phyloP scores from a whole-genome alignment of 2,888 invertebrate species.

The Carterocephalus palaemon region DNA sequence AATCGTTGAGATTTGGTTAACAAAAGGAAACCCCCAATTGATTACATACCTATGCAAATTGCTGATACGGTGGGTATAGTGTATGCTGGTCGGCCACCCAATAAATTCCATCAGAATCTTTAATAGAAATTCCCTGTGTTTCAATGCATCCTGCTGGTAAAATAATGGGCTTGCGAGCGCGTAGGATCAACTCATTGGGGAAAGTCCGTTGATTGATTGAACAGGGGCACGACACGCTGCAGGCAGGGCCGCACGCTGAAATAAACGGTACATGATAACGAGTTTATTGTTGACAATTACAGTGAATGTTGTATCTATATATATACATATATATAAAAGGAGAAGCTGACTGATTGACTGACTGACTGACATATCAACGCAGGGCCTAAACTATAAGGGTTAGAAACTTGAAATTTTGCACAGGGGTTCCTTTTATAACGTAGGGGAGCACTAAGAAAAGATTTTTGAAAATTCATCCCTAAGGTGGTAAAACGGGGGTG shows the following conservation, averaged over 20 bases:
- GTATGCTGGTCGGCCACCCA: conserved; percentile 33
- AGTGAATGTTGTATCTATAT: not conserved
- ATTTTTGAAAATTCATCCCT: too few species aligned
- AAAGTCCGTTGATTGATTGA: conserved; percentile 14
- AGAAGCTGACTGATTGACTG: too few species aligned
- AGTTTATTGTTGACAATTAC: conserved; percentile 5
- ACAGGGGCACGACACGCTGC: conserved; percentile 7
- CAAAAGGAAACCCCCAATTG: conserved; percentile 46
- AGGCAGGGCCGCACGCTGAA: conserved; percentile 11
- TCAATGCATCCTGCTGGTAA: conserved; percentile 23
- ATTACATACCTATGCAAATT: conserved; percentile 57
- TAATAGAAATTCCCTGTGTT: conserved; percentile 22
- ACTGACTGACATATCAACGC: too few species aligned
- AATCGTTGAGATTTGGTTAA: conserved; percentile 25
- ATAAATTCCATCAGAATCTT: conserved; percentile 46
- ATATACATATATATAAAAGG: not conserved
- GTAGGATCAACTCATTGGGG: conserved; percentile 7
- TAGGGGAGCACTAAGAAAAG: too few species aligned
- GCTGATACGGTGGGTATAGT: conserved; percentile 39
- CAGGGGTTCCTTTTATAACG: too few species aligned
- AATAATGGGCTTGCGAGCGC: conserved; percentile 15
- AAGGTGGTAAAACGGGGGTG: too few species aligned
- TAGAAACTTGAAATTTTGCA: too few species aligned
- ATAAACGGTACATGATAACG: conserved; percentile 12
- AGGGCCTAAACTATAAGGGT: too few species aligned